Conservation (phyloP, 2,797 vertebrate species). For the Acropternis orthonyx region DNA sequence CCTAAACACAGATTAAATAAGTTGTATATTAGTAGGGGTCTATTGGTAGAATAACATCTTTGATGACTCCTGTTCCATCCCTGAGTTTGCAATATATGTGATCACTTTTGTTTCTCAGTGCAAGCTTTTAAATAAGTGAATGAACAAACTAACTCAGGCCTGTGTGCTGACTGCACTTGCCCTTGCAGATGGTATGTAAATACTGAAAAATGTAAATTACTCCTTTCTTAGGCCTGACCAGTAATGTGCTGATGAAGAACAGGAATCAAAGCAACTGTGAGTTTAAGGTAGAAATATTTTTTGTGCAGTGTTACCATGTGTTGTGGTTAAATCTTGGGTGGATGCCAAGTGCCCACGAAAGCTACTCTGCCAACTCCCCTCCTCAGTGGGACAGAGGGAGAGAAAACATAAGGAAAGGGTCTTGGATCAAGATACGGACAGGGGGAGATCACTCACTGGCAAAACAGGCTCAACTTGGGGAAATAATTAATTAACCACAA, state of each 20-base stretch:
- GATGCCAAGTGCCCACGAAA: not conserved
- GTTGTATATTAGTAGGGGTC: not conserved
- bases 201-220: conserved; percentile 24
- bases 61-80: not conserved
- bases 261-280: not conserved
- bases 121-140: not conserved
- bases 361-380: not conserved
- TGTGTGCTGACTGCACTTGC: not conserved
- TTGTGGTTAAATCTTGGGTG: not conserved
- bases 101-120: not conserved
- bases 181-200: conserved; percentile 31
- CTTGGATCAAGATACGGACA: not conserved
- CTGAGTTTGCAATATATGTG: not conserved
- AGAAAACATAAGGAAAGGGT: not conserved
- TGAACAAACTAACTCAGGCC: not conserved
- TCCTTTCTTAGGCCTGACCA: not conserved
- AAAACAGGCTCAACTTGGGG: not conserved
- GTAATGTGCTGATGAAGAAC: conserved; percentile 1
- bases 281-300: not conserved
- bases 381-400: not conserved
- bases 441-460: not conserved
- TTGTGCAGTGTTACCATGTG: not conserved
- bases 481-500: not conserved
- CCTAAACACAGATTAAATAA: conserved; percentile 22
- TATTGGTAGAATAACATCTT: not conserved